Conservation (phyloP, 2,888 invertebrate species). For the Hyalella azteca region DNA sequence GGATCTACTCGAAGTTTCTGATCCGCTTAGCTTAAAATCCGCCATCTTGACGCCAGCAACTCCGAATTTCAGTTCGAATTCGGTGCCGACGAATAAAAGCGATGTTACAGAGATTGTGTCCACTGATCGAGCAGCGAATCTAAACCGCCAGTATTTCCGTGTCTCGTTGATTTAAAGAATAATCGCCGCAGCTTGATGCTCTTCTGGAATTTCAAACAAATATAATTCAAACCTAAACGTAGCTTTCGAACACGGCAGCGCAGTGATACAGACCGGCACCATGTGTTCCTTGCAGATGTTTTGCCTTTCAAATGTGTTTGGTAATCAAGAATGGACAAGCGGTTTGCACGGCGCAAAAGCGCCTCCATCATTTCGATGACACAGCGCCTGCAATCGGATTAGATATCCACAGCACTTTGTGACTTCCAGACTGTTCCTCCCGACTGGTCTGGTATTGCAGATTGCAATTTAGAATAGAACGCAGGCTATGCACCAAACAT, state of each 20-base stretch:
- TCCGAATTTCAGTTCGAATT: not conserved
- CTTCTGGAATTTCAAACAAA: no score
- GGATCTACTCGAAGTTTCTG: conserved; percentile 2
- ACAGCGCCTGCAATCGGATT: conserved; percentile 16
- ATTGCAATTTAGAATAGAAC: conserved; percentile 18
- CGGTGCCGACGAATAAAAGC: not conserved
- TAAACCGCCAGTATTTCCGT: no score
- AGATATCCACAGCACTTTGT: conserved; percentile 9
- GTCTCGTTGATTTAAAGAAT: no score
- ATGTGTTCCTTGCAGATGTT: conserved; percentile 1
- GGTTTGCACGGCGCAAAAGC: not conserved
- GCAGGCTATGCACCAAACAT: conserved; percentile 24
- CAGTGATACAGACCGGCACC: no score
- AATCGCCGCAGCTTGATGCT: no score
- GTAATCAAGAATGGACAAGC: conserved; percentile 21
- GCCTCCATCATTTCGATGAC: conserved; percentile 20
- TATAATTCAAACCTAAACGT: no score
- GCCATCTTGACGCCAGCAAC: not conserved
- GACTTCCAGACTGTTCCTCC: not conserved
- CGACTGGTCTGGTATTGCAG: conserved; percentile 24
- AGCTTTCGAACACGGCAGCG: no score
- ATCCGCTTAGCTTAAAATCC: conserved; percentile 32
- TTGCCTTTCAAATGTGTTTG: not conserved
- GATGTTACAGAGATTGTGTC: no score
- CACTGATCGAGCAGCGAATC: no score